Base-by-base conservation (phyloP, 2,113 vertebrate genomes). In the Barbus barbus region DNA sequence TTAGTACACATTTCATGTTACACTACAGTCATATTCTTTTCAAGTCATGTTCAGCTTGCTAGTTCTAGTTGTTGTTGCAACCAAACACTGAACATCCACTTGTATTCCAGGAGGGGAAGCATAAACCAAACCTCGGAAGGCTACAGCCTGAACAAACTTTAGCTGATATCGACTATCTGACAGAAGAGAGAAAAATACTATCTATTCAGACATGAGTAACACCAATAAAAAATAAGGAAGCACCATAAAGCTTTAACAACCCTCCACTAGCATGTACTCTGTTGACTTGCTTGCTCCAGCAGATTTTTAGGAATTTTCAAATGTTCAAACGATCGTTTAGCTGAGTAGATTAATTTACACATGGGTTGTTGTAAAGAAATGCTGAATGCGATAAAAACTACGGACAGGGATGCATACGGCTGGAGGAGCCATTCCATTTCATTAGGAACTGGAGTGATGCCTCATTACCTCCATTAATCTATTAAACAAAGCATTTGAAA, bases 281-380 rank as follows among this genome's bases (percentile, higher is more conserved):
- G 87, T 90, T 89, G 83, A 83, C 86, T 86, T 90, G 89, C 90
- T 89, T 84, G 85, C 90, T 84, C 31, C 77, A 83, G 91, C 85
- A 88, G 79, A 91, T 88, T 89, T 87, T 76, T 81, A 81, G 51
- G n/a, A 4, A 84, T 85, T 86, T 85, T 82, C 84, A 87, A 75
- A 87, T 88, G 85, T 77, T 87, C 80, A 83, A 86, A 87, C 65
- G 58, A 86, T 88, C 86, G 84, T 88, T 93, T 89, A 89, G 92
- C 91, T 89, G 89, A 92, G 90, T 85, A 90, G 89, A 91, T 92
- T 92, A 31, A 92, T 93, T 92, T 91, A 90, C 90, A 87, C 91
- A 82, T 86, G 86, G 82, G 84, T 90, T 86, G 79, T 91, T 90
- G 86, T 75, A 31, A 84, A 88, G 87, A 92, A 93, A 88, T 87